phyloP scores from a whole-genome alignment of 1,140 invertebrate species.

The Aphaenogaster rudis region DNA sequence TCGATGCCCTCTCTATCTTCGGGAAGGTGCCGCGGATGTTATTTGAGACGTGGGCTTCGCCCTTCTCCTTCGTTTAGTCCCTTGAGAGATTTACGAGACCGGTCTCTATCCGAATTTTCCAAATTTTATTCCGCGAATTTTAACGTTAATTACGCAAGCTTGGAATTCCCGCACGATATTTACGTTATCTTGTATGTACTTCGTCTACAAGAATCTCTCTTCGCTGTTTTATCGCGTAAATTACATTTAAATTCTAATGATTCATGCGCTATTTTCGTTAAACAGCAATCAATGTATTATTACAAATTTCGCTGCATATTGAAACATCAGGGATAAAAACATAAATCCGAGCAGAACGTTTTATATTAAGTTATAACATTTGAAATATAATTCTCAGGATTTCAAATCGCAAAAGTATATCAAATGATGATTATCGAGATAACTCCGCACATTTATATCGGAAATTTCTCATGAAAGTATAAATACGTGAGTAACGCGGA shows the following conservation, averaged over 20 bases:
- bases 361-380: not conserved
- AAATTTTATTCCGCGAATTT: conserved; percentile 25
- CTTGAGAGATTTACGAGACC: conserved; percentile 30
- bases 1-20: conserved; percentile 35
- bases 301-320: not conserved
- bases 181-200: not conserved
- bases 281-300: not conserved
- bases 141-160: conserved; percentile 8
- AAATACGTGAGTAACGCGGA: not conserved
- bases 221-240: conserved; percentile 9
- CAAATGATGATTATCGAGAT: not conserved
- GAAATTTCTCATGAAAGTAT: not conserved
- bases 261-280: not conserved
- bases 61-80: conserved; percentile 14
- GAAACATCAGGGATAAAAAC: not conserved
- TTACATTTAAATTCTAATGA: not conserved
- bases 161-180: not conserved
- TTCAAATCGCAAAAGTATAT: not conserved
- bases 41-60: conserved; percentile 33
- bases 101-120: conserved; percentile 35
- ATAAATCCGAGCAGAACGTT: not conserved
- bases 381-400: not conserved
- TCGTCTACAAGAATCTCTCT: not conserved
- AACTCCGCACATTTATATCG: not conserved
- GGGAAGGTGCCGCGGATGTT: conserved; percentile 21